Base-by-base conservation (phyloP, 2,113 vertebrate genomes). In the Peromyscus californicus region DNA sequence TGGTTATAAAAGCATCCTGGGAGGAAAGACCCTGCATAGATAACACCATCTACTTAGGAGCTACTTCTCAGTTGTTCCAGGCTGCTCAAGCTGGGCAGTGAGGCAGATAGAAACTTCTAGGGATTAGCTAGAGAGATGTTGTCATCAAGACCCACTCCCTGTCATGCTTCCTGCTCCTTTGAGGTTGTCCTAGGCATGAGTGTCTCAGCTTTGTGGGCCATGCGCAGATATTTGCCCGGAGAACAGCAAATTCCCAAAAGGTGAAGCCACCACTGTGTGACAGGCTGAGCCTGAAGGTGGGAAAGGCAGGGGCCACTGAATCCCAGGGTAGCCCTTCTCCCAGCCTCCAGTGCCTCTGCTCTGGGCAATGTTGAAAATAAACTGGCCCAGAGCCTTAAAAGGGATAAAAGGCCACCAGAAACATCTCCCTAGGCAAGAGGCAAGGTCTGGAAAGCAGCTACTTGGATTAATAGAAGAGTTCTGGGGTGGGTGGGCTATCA, bases 301-400 rank as follows among this genome's bases (percentile, higher is more conserved):
- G 16, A 88, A 90, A 54, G 63, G 54, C 33, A 59, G 74, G 22
- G 57, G 51, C 59, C 57, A 36, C 0, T 3, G 5, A 83, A 65
- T 65, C 0, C n/a, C 17, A 0, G 42, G 0, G 12, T 51, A 0
- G 1, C 39, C 29, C 17, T 84, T 70, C 75, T 88, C 72, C 57
- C 61, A 88, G 57, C 5, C n/a, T n/a, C n/a, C 17, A 24, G 82
- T 5, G 36, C 29, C 42, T 65, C 26, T 39, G 54, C 31, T 31
- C 51, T 63, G 75, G 59, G 16, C 31, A 67, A 8, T 82, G 48
- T 88, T 95, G 65, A 76, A 97, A 94, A 95, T 54, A 95, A 87
- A 93, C 19, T n/a, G 63, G 36, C 29, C 36, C 74, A 90, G 84
- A 92, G 59, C 70, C 48, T 95, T 67, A 26, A 59, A 51, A 80